A percentile compares a stretch with the other conserved stretches of the same genome.
These are phyloP conservation scores for Scaptomyza parva DNA, from an alignment of 2,888 invertebrate genomes.

Conservation along the genomic window DNA sequence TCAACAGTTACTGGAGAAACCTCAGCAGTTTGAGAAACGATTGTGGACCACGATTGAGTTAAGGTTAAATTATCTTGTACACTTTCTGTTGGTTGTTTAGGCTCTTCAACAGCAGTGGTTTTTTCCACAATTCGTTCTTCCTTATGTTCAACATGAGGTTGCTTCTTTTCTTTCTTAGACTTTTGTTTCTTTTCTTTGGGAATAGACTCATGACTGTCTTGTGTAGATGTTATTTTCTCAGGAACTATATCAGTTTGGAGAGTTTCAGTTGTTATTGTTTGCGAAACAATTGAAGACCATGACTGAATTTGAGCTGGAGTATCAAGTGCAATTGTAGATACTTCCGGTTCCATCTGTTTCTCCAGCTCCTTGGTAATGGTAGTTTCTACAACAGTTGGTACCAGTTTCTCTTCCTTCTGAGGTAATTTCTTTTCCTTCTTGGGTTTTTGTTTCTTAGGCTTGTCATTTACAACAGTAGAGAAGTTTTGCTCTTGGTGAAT, in stretches of 20 bases:
- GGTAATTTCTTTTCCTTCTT: conserved; percentile 40
- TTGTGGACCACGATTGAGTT: conserved; percentile 50
- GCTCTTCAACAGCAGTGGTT: neutral
- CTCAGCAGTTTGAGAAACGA: conserved; percentile 40
- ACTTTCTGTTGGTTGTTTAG: neutral
- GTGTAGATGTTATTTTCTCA: neutral
- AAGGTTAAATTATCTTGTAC: neutral
- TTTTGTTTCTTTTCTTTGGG: conserved; percentile 38
- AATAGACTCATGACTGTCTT: conserved; percentile 6
- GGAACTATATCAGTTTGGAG: conserved; percentile 1
- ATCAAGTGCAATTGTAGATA: conserved; percentile 1
- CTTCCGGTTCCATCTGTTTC: conserved; percentile 8
- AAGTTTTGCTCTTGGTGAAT: conserved; percentile 39
- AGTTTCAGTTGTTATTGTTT: conserved; percentile 33
- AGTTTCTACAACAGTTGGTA: conserved; percentile 5
- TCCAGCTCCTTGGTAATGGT: conserved; percentile 11
- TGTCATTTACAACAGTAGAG: conserved; percentile 29
- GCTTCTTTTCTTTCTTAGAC: conserved; percentile 43
- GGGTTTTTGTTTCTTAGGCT: conserved; percentile 32
- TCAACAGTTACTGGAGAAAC: conserved; percentile 14
- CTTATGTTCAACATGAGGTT: neutral
- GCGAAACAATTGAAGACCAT: conserved; percentile 64
- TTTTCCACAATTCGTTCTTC: conserved; percentile 5
- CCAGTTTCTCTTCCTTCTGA: conserved; percentile 2
- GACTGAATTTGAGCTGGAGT: conserved; percentile 23